These are phyloP conservation scores for Paradisaea rubra DNA, from an alignment of 2,113 vertebrate genomes.

Conservation along the genomic window DNA sequence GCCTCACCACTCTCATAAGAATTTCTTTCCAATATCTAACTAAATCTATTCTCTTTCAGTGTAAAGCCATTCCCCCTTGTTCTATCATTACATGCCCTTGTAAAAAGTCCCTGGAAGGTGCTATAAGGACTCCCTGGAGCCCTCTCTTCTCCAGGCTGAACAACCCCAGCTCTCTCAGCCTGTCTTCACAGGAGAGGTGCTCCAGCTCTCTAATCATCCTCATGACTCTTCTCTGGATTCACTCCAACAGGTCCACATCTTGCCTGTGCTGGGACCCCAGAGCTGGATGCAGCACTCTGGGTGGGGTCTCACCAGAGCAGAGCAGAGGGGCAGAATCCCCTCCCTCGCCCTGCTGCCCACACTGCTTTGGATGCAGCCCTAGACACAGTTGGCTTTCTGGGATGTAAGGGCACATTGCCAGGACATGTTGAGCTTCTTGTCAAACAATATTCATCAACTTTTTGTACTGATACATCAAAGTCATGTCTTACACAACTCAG, in stretches of 20 bases:
- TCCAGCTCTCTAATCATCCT: not conserved
- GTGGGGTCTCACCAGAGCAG: not conserved
- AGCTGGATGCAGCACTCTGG: too few species aligned
- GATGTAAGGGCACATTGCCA: not conserved
- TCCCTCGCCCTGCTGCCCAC: fast-evolving
- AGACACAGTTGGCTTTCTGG: not conserved
- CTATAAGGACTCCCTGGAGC: not conserved
- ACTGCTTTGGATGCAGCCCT: not conserved
- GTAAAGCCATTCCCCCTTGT: not conserved
- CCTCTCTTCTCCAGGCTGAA: not conserved
- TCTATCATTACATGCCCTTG: fast-evolving
- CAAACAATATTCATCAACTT: not conserved
- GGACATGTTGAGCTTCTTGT: not conserved
- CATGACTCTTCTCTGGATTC: not conserved
- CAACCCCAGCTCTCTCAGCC: not conserved
- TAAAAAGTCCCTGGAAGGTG: not conserved
- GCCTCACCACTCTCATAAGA: not conserved
- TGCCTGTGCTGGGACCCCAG: not conserved
- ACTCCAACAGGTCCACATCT: not conserved
- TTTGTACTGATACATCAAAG: not conserved
- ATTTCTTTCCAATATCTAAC: not conserved
- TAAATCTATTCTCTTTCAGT: not conserved
- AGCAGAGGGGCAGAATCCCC: not conserved
- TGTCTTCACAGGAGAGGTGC: not conserved
- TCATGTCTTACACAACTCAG: not conserved